Conservation (phyloP, 2,888 invertebrate species). For the Polyommatus icarus region DNA sequence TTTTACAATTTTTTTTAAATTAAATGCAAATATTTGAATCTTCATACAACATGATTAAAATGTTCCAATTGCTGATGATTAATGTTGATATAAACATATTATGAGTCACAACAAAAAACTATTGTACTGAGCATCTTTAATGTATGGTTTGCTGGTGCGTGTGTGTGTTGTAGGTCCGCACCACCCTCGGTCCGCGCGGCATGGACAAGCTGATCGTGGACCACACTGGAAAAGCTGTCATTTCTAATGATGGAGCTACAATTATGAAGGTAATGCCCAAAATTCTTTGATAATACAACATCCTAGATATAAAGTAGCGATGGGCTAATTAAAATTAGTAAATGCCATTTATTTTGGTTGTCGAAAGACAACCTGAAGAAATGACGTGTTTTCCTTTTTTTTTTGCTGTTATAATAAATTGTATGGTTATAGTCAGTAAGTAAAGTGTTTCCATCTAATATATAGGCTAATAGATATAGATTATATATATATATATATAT, state of each 20-base stretch:
- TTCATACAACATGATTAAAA: neutral
- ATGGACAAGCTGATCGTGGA: conserved; percentile 99
- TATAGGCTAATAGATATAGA: no score
- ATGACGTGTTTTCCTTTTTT: no score
- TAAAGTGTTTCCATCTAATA: no score
- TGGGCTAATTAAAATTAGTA: neutral
- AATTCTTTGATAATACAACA: neutral
- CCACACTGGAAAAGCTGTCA: conserved; percentile 93
- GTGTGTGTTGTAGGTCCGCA: conserved; percentile 80
- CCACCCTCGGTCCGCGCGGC: conserved; percentile 98
- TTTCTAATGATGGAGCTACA: conserved; percentile 99
- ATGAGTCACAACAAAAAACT: neutral
- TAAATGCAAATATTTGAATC: neutral
- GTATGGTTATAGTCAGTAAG: no score
- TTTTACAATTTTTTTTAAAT: neutral
- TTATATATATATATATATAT: no score
- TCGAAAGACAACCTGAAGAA: no score
- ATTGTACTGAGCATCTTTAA: conserved; percentile 7
- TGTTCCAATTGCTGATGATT: conserved; percentile 33
- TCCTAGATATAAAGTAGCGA: neutral
- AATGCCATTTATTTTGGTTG: no score
- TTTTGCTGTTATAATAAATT: no score
- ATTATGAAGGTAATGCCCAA: conserved; percentile 87
- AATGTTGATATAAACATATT: conserved; percentile 20
- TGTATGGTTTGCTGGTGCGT: conserved; percentile 13